Conservation (phyloP, 2,888 invertebrate species). For the Drosophila diplacantha region DNA sequence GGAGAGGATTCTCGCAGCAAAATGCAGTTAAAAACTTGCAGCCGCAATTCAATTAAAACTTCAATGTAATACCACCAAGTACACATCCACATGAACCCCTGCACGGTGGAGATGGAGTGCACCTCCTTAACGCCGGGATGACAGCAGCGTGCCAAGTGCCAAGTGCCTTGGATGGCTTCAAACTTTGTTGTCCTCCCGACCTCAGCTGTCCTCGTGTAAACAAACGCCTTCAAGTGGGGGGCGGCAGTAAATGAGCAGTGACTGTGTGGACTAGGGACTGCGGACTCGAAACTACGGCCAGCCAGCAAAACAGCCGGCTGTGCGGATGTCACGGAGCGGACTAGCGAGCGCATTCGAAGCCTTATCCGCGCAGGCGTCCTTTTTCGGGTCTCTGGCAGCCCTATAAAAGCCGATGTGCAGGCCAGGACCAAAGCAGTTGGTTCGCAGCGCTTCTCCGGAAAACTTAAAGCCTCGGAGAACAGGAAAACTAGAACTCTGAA, state of each 20-base stretch:
- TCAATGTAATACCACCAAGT: conserved; percentile 49
- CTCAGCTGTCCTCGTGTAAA: conserved; percentile 65
- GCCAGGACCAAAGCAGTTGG: conserved; percentile 46
- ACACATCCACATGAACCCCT: conserved; percentile 15
- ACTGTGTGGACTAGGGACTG: neutral
- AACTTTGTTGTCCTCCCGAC: conserved; percentile 40
- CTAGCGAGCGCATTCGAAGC: neutral
- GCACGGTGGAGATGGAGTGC: conserved; percentile 6
- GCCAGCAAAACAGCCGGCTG: conserved; percentile 46
- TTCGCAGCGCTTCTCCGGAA: conserved; percentile 43
- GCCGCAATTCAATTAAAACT: conserved; percentile 71
- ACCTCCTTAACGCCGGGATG: conserved; percentile 35
- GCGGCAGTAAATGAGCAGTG: conserved; percentile 54
- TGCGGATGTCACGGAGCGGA: conserved; percentile 2
- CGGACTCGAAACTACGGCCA: conserved; percentile 3
- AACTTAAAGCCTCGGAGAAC: neutral
- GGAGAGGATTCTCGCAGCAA: conserved; percentile 21
- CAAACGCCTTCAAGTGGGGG: conserved; percentile 43
- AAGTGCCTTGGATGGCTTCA: conserved; percentile 36
- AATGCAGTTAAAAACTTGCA: conserved; percentile 70
- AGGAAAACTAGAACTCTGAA: conserved; percentile 19
- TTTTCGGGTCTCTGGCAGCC: neutral
- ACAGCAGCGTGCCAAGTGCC: conserved; percentile 35
- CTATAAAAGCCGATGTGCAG: conserved; percentile 56
- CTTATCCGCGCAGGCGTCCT: conserved; percentile 63